Base-by-base conservation (phyloP, 1,140 invertebrate species). In the Gryllus bimaculatus region DNA sequence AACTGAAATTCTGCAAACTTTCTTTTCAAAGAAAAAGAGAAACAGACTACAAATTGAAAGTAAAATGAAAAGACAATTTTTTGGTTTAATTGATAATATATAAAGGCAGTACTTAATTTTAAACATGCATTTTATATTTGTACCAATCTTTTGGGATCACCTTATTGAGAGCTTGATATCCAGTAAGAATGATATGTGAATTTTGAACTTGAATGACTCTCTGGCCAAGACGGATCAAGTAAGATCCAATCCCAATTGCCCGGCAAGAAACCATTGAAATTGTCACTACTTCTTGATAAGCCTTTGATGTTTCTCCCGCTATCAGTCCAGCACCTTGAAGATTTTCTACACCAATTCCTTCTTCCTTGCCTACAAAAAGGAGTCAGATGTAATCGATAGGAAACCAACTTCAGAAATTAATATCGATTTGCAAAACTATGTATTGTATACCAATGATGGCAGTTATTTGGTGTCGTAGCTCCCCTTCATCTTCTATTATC, bases 221-320 rank as follows among this genome's bases (percentile, higher is more conserved):
- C 84, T 98, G 96, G 3, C 96, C 95, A 21, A 98, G 89, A 82
- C 97, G 91, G 8, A 99, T 92, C 8, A 99, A 87, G 84, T 99
- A 99, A 0, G 98, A 95, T 15, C 98, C 98, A 83, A 99, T 99
- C 82, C 98, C 98, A 83, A 99, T 99, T 21, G 98, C 95, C 47
- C 98, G 89, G 86, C 98, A 99, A 0, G 97, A 96, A 1, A 98
- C 97, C 87, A 99, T 91, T 0, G 96, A 98, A 80, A 99, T 99
- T 10, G 98, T 99, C 15, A 99, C 93, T 21, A 99, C 91, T 85
- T 99, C 96, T 77, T 93, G 89, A 85, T 99, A 99, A 0, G 98
- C 98, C 84, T 91, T 90, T 0, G 97, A 98, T 0, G 98, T 98
- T 88, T 99, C 98, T 4, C 98, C 98, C 26, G 98, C 98, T 84